These are phyloP conservation scores for Ardeotis arabs DNA, from an alignment of 2,113 vertebrate species.

Conservation along the genomic window DNA sequence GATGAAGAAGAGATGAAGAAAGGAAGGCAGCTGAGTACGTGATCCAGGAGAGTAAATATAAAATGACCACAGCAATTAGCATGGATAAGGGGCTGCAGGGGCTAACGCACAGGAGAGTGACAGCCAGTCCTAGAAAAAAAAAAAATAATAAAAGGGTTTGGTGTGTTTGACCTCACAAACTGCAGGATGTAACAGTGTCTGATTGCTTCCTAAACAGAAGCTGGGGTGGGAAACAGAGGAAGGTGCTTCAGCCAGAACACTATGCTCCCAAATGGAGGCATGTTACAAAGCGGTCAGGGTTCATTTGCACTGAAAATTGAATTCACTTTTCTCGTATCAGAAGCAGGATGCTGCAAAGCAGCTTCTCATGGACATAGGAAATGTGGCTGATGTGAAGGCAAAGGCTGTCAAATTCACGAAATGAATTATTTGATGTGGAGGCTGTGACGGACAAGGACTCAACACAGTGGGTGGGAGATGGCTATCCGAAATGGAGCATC, in stretches of 20 bases:
- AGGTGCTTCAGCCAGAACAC: neutral
- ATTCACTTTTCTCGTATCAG: neutral
- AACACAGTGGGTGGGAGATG: neutral
- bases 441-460: neutral
- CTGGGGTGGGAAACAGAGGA: neutral
- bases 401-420: neutral
- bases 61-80: neutral
- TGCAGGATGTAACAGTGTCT: too few relatives aligned
- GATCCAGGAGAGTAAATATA: neutral
- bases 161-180: neutral
- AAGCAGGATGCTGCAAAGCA: neutral
- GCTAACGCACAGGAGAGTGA: neutral
- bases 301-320: neutral
- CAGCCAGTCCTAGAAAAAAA: neutral
- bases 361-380: neutral
- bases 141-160: neutral
- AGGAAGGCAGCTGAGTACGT: neutral
- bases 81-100: neutral
- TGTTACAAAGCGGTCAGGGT: neutral
- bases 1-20: neutral
- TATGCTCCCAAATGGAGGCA: neutral
- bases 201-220: neutral
- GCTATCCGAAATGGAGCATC: neutral
- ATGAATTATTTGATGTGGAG: neutral
- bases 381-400: neutral